Percentiles rank a stretch among this genome's conserved stretches.
phyloP scores from a whole-genome alignment of 2,888 invertebrate genomes.

The Chrysodeixis includens region DNA sequence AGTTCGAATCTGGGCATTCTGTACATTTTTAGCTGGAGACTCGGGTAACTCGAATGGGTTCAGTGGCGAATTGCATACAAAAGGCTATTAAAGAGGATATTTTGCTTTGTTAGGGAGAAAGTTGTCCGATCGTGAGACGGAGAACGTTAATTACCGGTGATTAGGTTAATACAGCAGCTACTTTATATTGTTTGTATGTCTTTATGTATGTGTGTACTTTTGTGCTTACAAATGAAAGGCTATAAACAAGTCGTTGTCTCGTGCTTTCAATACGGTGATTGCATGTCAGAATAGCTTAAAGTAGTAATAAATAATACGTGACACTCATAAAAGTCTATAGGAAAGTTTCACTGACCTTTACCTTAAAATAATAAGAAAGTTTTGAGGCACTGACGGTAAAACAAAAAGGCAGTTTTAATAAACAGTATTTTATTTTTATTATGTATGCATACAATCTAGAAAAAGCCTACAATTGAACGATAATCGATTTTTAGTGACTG shows the following conservation, averaged over 20 bases:
- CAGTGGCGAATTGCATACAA: constrained; percentile 64
- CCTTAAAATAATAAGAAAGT: not conserved
- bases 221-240: not conserved
- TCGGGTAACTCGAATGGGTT: constrained; percentile 39
- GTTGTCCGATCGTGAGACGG: constrained; percentile 55
- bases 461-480: not conserved
- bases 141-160: constrained; percentile 37
- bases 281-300: not conserved
- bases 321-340: too few species aligned
- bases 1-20: constrained; percentile 49
- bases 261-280: not conserved
- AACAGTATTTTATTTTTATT: too few species aligned
- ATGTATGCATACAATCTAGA: not conserved
- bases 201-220: not conserved
- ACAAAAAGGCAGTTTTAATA: too few species aligned
- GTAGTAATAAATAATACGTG: not conserved
- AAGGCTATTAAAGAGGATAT: constrained; percentile 62
- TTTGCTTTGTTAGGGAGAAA: constrained; percentile 68
- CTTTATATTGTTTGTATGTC: not conserved
- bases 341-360: not conserved
- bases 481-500: not conserved
- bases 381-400: too few species aligned
- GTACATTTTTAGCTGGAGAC: constrained; percentile 38
- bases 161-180: constrained; percentile 18
- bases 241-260: not conserved